Evolutionary conservation across 30 jellyfish, hydroid and myxozoan genomes (phyloP), one percentile per base, ranked within the genome.

Genomic region (Pseudorhiza aurosa): DNA sequence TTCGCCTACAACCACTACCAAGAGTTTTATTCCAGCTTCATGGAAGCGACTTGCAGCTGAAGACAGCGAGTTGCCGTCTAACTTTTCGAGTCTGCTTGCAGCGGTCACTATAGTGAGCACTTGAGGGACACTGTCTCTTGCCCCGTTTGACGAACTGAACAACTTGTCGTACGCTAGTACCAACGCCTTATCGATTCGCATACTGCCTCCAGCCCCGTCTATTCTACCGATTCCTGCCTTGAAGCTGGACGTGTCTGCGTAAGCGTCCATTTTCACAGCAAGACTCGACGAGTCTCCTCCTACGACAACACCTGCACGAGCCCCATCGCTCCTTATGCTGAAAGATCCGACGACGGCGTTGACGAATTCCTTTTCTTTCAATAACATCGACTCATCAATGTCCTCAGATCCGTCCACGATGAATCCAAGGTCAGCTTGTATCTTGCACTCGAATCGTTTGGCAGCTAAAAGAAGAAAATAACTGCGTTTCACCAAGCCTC

Each of bases 1-100:
- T n/a, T n/a, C n/a, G 32, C 95, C 95, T 40, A 75, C 75, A 7
- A 77, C 82, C 18, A 85, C 14, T n/a, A 74, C 69, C 14, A 85
- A 26, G 21, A 85, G 22, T 27, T 65, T 65, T 14, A 85, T 85
- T 12, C 74, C 89, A 5, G 88, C 87, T 26, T 74, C 89, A 3
- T 60, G 78, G 70, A 39, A 58, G 4, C 51, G 59, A 14, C 50
- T 31, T 1, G 87, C 55, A 15, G 87, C 72, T 9, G 28, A 29
- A 1, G 83, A 50, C 37, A 65, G 79, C 4, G 85, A 26, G 36
- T 51, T 43, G 62, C 58, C 42, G 7, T 65, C 88, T 9, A 59
- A 65, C 44, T 49, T 53, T 36, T 63, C 75, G 17, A 51, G 64
- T 15, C 43, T 42, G 4, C 18, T 39, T 53, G 76, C 96, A 30